A percentile compares a stretch with the other conserved stretches of the same genome.
Conservation (phyloP, 2,888 invertebrate genomes). For the Timema podura region DNA sequence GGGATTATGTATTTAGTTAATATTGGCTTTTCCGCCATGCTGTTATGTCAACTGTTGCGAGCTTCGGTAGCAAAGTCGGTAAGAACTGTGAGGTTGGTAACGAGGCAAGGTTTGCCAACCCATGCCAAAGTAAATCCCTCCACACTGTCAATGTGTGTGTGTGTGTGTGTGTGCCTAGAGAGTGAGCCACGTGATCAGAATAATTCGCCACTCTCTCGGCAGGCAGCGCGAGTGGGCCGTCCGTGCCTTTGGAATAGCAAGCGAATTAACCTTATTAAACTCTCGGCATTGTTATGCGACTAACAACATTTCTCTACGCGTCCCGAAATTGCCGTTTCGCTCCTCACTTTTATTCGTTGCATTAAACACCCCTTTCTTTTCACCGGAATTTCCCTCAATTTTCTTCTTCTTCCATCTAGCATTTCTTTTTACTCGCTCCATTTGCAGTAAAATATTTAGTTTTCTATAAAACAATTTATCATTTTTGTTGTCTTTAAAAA, state of each 20-base stretch:
- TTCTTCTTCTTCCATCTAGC: no score
- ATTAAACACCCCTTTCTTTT: constrained; percentile 21
- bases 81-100: constrained; percentile 13
- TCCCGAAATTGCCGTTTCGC: constrained; percentile 24
- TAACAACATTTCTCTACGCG: constrained; percentile 20
- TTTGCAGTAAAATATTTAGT: background rate
- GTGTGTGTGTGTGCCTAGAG: background rate
- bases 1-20: no score
- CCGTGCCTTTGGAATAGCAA: constrained; percentile 7
- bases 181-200: constrained; percentile 14
- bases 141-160: background rate
- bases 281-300: constrained; percentile 25
- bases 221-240: no score
- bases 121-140: background rate
- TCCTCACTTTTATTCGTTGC: constrained; percentile 26
- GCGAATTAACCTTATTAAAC: constrained; percentile 30
- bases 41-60: no score
- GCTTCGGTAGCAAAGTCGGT: background rate
- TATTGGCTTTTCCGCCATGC: no score
- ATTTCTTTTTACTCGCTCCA: constrained; percentile 4
- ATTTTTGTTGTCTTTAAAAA: no score
- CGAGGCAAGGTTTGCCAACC: background rate
- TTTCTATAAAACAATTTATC: background rate
- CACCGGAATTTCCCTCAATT: background rate
- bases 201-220: background rate